phyloP scores from a whole-genome alignment of 1,140 invertebrate genomes.

The Ceratoteleas bidentatus region DNA sequence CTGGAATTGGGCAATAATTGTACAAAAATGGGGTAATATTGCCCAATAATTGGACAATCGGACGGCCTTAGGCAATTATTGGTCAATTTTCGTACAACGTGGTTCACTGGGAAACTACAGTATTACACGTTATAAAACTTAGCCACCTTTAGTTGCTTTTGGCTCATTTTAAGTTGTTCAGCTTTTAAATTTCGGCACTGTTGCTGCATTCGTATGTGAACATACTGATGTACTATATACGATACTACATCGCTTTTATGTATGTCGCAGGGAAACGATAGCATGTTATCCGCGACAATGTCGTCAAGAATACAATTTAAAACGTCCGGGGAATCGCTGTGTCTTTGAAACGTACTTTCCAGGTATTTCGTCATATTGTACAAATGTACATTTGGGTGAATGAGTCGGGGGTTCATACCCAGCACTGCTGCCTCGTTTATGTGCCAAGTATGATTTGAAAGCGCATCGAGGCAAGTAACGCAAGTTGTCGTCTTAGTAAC shows the following conservation, averaged over 20 bases:
- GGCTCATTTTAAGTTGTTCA: neutral
- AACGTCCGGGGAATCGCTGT: neutral
- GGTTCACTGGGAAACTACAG: too few species aligned
- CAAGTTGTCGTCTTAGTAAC: neutral
- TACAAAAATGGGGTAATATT: too few species aligned
- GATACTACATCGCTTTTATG: neutral
- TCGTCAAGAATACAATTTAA: neutral
- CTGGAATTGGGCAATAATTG: too few species aligned
- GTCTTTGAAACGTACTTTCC: neutral
- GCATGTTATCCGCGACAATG: neutral
- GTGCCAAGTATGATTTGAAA: neutral
- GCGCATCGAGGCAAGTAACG: neutral
- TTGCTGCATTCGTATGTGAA: neutral
- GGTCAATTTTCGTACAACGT: too few species aligned
- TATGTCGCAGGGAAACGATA: neutral
- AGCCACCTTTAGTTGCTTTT: neutral
- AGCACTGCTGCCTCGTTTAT: neutral
- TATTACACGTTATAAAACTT: neutral
- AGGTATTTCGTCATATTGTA: neutral
- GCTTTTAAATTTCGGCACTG: neutral
- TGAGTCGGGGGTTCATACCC: neutral
- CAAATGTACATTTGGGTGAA: neutral
- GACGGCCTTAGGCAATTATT: too few species aligned
- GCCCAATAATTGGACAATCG: too few species aligned
- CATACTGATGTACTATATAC: neutral